Evolutionary conservation across 2,797 vertebrate genomes (phyloP), one percentile per base, ranked within the genome.

Genomic region (Buphagus erythrorhynchus): DNA sequence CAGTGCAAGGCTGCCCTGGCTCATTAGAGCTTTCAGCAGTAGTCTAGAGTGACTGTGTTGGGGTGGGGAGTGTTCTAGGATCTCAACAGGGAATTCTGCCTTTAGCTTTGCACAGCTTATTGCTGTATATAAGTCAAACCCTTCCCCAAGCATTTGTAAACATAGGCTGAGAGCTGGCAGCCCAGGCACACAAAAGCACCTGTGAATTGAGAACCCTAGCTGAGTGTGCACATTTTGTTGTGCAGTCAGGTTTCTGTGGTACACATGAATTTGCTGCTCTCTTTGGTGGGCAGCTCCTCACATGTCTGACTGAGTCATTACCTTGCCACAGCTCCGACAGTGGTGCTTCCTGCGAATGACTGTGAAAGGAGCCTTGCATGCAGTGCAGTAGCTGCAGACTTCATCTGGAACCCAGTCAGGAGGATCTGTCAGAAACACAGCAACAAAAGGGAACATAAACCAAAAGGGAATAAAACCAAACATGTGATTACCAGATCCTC

Each of bases 351-450:
- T 98, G 97, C 99, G 99, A 92, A 99, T 99, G 94, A 99, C 99
- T 1, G 99, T 99, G 98, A 99, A 99, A 6, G 99, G 99, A 36
- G 99, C 99, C 88, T 99, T 99, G 97, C 99, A 99, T 31, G 99
- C 98, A 5, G 99, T 99, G 97, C 99, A 99, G 95, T 98, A 98
- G 98, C 98, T 99, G 91, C 99, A 99, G 88, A 98, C 99, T 97
- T 99, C 99, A 88, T 99, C 99, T 4, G 99, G 99, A 51, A 99
- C 99, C 99, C 99, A 99, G 95, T 99, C 99, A 42, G 99, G 99
- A 90, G 99, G 99, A 95, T 99, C 99, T 99, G 97, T 79, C 88
- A 90, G 81, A 86, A 86, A 81, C 67, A 94, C 31, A 93, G 51
- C 90, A 88, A 73, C 69, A 86, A 82, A 92, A 81, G 24, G 26